A percentile compares a stretch with the other conserved stretches of the same genome.
Evolutionary conservation across 2,888 invertebrate genomes (phyloP).

Genomic region (Ferdinandea cuprea): DNA sequence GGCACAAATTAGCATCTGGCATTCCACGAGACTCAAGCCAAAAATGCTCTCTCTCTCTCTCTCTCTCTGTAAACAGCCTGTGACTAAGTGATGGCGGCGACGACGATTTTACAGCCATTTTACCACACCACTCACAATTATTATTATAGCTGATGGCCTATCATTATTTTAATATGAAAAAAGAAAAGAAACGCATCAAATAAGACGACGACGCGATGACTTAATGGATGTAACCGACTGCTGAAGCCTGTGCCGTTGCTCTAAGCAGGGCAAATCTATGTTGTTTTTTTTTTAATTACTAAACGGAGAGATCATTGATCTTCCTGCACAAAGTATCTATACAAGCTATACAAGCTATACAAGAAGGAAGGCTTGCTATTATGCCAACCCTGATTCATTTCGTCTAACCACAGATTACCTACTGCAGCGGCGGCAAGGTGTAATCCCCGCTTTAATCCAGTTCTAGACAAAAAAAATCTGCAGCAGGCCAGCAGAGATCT

Average conservation of each 20-base stretch:
- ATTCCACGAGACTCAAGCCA: constrained; percentile 51
- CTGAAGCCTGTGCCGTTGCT: constrained; percentile 10
- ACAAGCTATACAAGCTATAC: too few species aligned
- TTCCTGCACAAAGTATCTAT: constrained; percentile 20
- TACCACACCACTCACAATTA: constrained; percentile 69
- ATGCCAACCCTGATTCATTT: constrained; percentile 44
- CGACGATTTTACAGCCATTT: constrained; percentile 60
- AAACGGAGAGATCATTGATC: constrained; percentile 63
- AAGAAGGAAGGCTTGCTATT: neutral
- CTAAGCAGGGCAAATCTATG: constrained; percentile 30
- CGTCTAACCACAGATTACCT: constrained; percentile 61
- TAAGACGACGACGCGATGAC: constrained; percentile 51
- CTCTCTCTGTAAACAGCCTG: constrained; percentile 19
- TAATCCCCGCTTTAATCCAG: constrained; percentile 60
- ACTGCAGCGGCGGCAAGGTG: constrained; percentile 54
- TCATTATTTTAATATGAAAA: constrained; percentile 61
- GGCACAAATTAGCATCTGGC: constrained; percentile 39
- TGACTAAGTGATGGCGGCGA: constrained; percentile 64
- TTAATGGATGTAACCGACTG: constrained; percentile 57
- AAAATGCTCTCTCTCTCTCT: constrained; percentile 9
- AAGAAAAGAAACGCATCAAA: constrained; percentile 42
- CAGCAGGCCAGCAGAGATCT: constrained; percentile 19
- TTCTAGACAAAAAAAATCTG: constrained; percentile 53
- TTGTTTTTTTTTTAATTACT: constrained; percentile 61
- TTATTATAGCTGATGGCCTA: constrained; percentile 52